A percentile compares a stretch with the other conserved stretches of the same genome.
Conservation (phyloP, 2,888 invertebrate genomes). For the Lasioglossum morio region DNA sequence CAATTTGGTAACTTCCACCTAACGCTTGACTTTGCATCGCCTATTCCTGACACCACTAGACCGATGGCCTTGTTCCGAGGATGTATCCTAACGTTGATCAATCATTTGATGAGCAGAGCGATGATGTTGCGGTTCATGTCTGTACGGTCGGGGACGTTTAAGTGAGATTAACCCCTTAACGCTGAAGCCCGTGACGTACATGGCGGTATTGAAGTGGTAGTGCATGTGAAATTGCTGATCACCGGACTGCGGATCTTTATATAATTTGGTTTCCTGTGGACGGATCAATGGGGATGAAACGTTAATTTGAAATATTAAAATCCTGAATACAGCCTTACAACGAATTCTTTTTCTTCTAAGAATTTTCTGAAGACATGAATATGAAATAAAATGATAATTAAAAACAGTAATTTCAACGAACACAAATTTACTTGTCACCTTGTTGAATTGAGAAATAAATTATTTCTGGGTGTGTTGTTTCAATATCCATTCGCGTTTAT, state of each 20-base stretch:
- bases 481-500: background rate
- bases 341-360: background rate
- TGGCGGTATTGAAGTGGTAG: background rate
- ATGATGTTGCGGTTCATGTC: constrained; percentile 6
- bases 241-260: background rate
- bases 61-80: constrained; percentile 11
- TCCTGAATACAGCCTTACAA: background rate
- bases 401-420: background rate
- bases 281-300: background rate
- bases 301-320: background rate
- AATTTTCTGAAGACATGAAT: background rate
- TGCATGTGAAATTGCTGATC: constrained; percentile 2
- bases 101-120: constrained; percentile 12
- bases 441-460: background rate
- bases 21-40: constrained; percentile 58
- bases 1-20: constrained; percentile 40
- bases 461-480: background rate
- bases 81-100: constrained; percentile 16
- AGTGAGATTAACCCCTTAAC: constrained; percentile 9
- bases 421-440: background rate
- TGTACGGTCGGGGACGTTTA: constrained; percentile 4
- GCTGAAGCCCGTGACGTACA: background rate
- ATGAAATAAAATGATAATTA: background rate
- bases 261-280: background rate
- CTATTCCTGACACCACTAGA: constrained; percentile 18